phyloP scores from a whole-genome alignment of 2,113 vertebrate species.

The Montifringilla adamsi region DNA sequence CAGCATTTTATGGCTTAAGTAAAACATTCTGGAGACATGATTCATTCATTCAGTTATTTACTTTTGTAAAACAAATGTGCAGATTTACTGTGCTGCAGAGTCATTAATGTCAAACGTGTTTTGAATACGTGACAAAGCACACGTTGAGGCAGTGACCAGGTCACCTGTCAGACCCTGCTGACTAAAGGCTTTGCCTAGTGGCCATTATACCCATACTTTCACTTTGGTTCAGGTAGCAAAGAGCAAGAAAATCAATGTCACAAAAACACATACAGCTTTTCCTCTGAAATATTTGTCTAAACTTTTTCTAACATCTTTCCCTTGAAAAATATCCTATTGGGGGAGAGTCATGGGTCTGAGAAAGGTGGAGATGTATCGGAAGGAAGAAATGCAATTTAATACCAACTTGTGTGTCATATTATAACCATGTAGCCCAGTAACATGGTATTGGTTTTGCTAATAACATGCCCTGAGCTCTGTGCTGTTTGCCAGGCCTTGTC shows the following conservation, averaged over 20 bases:
- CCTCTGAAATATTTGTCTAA: background rate
- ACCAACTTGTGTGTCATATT: background rate
- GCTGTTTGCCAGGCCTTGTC: background rate
- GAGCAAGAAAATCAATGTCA: background rate
- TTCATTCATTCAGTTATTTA: background rate
- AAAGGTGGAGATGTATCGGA: background rate
- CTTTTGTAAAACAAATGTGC: background rate
- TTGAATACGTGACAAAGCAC: background rate
- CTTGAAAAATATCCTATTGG: rapidly evolving
- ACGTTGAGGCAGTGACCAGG: background rate
- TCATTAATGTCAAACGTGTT: background rate
- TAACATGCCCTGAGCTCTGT: background rate
- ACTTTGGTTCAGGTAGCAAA: background rate
- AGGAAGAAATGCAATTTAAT: background rate
- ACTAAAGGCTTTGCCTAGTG: background rate
- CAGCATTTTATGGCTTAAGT: background rate
- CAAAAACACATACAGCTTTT: background rate
- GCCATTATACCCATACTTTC: background rate
- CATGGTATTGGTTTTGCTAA: background rate
- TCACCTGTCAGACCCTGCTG: background rate
- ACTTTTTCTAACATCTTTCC: background rate
- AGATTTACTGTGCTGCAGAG: background rate
- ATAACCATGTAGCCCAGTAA: background rate
- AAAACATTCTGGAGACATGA: background rate
- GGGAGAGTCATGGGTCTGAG: background rate